Conservation (phyloP, 2,888 invertebrate species). For the Leptinotarsa tumamoca region DNA sequence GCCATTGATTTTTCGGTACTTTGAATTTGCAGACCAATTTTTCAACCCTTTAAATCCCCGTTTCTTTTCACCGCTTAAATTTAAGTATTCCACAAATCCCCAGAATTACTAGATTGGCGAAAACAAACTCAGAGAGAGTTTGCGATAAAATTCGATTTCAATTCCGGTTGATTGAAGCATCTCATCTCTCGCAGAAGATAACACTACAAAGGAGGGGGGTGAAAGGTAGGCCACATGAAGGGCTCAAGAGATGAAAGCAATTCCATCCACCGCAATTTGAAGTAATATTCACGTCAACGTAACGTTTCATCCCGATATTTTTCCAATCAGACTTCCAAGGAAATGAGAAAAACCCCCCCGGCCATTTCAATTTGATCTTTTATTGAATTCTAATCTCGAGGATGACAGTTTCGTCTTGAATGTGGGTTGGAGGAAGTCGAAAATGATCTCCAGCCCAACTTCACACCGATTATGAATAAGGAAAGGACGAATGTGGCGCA, state of each 20-base stretch:
- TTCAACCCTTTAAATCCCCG: no score
- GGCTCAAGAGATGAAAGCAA: neutral
- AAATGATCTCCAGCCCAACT: neutral
- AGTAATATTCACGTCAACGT: neutral
- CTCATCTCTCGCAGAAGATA: conserved; percentile 1
- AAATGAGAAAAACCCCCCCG: conserved; percentile 24
- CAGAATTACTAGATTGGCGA: neutral
- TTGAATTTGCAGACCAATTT: no score
- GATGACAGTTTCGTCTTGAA: conserved; percentile 28
- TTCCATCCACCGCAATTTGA: conserved; percentile 10
- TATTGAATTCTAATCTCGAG: conserved; percentile 32
- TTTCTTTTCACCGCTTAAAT: neutral
- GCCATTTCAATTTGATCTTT: conserved; percentile 23
- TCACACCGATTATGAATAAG: conserved; percentile 25
- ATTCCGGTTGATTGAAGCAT: conserved; percentile 2
- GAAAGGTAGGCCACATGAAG: neutral
- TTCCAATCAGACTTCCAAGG: conserved; percentile 22
- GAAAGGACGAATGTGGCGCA: conserved; percentile 39
- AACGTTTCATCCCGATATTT: conserved; percentile 22
- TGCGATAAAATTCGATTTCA: neutral
- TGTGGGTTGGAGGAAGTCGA: conserved; percentile 20
- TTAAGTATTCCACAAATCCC: no score
- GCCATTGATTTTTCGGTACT: no score
- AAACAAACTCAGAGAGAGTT: neutral
- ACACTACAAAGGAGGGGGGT: neutral